A percentile compares a stretch with the other conserved stretches of the same genome.
Evolutionary conservation across 2,113 vertebrate genomes (phyloP).

Genomic region (Rousettus leschenaultii): DNA sequence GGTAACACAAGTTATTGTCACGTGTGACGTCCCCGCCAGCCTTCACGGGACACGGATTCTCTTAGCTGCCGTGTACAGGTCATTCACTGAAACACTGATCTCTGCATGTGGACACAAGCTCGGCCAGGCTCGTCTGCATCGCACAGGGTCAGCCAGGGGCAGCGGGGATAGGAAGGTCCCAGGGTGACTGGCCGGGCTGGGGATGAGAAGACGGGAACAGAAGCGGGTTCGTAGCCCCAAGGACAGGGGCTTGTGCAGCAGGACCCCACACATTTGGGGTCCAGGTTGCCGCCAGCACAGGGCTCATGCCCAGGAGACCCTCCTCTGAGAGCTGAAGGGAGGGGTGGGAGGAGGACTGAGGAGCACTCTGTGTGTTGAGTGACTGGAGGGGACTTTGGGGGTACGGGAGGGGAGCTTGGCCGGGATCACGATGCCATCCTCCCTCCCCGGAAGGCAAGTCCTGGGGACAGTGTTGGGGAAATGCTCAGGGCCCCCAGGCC

Average conservation of each 20-base stretch:
- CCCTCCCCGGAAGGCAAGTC: neutral
- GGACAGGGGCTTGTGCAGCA: neutral
- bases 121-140: neutral
- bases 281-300: too few relatives aligned
- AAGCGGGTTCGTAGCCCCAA: neutral
- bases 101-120: too few relatives aligned
- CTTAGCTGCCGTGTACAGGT: too few relatives aligned
- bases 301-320: too few relatives aligned
- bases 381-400: neutral
- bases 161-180: too few relatives aligned
- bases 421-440: too few relatives aligned
- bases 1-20: neutral
- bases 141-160: rapidly evolving
- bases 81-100: neutral
- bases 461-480: neutral
- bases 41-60: neutral
- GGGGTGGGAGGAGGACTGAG: neutral
- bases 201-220: too few relatives aligned
- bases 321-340: neutral
- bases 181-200: too few relatives aligned
- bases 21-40: neutral
- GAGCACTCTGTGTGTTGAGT: neutral
- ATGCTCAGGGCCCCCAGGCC: neutral
- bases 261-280: too few relatives aligned
- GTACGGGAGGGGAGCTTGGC: too few relatives aligned